Percentiles rank a stretch among this genome's conserved stretches.
These are phyloP conservation scores for Aphrophora alni DNA, from an alignment of 2,888 invertebrate genomes.

Conservation along the genomic window DNA sequence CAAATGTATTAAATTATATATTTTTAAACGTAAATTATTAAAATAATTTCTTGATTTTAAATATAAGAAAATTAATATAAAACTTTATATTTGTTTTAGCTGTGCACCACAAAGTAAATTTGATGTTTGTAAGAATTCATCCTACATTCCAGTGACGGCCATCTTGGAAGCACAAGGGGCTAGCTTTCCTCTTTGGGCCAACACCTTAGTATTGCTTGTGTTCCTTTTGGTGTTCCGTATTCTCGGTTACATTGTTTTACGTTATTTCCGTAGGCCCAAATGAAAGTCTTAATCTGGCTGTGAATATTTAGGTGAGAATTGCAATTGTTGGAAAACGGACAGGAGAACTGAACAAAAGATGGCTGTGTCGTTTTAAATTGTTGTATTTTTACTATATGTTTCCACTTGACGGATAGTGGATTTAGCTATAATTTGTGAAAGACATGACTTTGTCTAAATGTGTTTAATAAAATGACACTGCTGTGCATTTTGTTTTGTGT, in stretches of 20 bases:
- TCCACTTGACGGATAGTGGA: slow-evolving; percentile 19
- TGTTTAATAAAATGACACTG: neutral
- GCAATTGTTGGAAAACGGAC: neutral
- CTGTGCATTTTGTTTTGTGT: neutral
- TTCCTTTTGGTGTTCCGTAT: slow-evolving; percentile 75
- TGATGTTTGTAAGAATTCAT: slow-evolving; percentile 65
- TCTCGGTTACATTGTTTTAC: slow-evolving; percentile 74
- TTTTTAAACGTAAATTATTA: too few relatives aligned
- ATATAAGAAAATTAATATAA: too few relatives aligned
- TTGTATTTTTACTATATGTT: slow-evolving; percentile 42
- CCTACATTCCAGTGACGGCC: slow-evolving; percentile 69
- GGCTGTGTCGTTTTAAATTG: slow-evolving; percentile 46
- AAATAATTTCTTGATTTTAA: too few relatives aligned
- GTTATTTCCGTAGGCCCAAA: slow-evolving; percentile 73
- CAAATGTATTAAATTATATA: too few relatives aligned
- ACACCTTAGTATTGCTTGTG: slow-evolving; percentile 71
- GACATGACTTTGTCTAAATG: slow-evolving; percentile 3
- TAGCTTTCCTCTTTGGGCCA: slow-evolving; percentile 72
- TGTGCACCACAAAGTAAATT: slow-evolving; percentile 73
- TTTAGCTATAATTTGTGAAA: slow-evolving; percentile 6
- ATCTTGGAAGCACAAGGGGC: slow-evolving; percentile 72
- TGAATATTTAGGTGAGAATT: slow-evolving; percentile 4
- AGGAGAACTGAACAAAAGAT: slow-evolving; percentile 40
- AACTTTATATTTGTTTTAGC: slow-evolving; percentile 57
- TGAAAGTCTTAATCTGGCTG: slow-evolving; percentile 54